A percentile compares a stretch with the other conserved stretches of the same genome.
Conservation (phyloP, 1,140 invertebrate genomes). For the Solen grandis region DNA sequence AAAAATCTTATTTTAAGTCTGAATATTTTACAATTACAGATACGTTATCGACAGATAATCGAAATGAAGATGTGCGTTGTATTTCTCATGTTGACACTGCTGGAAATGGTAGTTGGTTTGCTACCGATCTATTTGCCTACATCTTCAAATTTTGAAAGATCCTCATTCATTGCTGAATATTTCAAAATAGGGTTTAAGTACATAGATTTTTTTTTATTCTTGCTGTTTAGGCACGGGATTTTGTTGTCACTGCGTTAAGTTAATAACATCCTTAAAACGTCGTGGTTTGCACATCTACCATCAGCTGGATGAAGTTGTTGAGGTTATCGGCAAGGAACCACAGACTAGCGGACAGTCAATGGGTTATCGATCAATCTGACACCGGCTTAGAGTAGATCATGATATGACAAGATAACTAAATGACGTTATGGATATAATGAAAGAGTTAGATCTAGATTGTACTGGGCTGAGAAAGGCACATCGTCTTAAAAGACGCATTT, state of each 20-base stretch:
- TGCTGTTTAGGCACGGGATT: too few species aligned
- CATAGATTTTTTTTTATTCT: constrained; percentile 12
- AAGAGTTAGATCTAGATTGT: constrained; percentile 53
- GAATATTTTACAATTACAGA: too few species aligned
- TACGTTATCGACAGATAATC: too few species aligned
- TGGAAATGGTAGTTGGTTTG: constrained; percentile 11
- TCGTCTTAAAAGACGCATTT: constrained; percentile 57
- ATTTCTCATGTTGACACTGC: background rate
- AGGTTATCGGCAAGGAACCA: background rate
- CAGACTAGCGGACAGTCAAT: constrained; percentile 15
- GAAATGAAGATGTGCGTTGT: too few species aligned
- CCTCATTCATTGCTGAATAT: constrained; percentile 35
- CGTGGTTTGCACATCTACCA: too few species aligned
- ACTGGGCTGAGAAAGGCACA: constrained; percentile 21
- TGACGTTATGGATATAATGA: constrained; percentile 42
- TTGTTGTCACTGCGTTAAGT: constrained; percentile 1
- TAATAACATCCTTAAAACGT: constrained; percentile 8
- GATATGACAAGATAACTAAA: constrained; percentile 7
- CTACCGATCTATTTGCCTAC: constrained; percentile 1
- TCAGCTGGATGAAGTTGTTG: background rate
- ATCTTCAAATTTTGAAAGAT: constrained; percentile 31
- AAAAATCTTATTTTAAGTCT: too few species aligned
- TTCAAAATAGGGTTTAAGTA: constrained; percentile 33
- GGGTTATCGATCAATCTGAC: too few species aligned
- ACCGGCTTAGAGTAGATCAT: background rate